These are phyloP conservation scores for Drosophila maculinotata DNA, from an alignment of 2,888 invertebrate species.

Conservation along the genomic window DNA sequence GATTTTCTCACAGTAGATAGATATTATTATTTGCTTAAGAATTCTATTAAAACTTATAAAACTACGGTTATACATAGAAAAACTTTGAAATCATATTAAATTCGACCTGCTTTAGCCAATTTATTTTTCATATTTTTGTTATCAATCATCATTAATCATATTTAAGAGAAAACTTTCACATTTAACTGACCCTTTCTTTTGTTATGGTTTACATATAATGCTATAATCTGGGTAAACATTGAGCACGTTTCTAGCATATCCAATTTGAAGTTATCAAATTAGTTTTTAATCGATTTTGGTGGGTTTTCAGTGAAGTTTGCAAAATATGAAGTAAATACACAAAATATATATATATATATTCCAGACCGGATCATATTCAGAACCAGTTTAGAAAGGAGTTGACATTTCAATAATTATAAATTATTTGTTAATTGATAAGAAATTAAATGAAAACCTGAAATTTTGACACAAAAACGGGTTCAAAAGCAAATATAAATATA, in stretches of 20 bases:
- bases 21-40: too few relatives aligned
- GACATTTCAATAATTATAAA: conserved; percentile 39
- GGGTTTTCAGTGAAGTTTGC: too few relatives aligned
- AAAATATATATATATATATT: not conserved
- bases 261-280: not conserved
- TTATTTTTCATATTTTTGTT: not conserved
- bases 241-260: conserved; percentile 5
- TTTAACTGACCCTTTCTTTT: conserved; percentile 19
- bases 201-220: conserved; percentile 15
- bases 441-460: conserved; percentile 12
- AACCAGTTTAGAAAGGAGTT: conserved; percentile 5
- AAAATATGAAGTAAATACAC: too few relatives aligned
- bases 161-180: conserved; percentile 42
- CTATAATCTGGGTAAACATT: conserved; percentile 8
- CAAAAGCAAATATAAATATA: not conserved
- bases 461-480: not conserved
- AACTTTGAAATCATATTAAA: conserved; percentile 1
- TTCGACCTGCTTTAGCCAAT: conserved; percentile 12
- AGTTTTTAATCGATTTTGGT: not conserved
- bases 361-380: not conserved
- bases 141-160: conserved; percentile 47
- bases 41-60: not conserved
- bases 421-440: conserved; percentile 21
- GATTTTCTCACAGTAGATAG: too few relatives aligned
- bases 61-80: not conserved